Conservation (phyloP, 2,888 invertebrate species). For the Lasioglossum villosulum region DNA sequence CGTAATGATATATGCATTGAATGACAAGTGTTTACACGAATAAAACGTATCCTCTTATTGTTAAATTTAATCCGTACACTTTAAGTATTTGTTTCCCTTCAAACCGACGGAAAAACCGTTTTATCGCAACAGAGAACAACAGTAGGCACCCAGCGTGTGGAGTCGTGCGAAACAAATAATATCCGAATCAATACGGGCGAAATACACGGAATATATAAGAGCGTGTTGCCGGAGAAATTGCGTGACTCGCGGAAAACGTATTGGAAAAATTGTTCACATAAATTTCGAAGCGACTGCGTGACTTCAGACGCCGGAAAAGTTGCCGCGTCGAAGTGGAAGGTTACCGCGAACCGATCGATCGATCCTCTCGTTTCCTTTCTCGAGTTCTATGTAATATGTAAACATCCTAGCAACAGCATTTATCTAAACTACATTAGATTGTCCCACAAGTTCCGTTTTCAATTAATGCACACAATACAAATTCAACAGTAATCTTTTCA, state of each 20-base stretch:
- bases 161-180: slow-evolving; percentile 8
- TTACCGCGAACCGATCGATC: slow-evolving; percentile 25
- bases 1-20: not conserved
- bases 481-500: not conserved
- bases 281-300: slow-evolving; percentile 28
- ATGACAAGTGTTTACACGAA: not conserved
- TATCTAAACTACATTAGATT: slow-evolving; percentile 16
- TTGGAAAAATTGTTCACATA: slow-evolving; percentile 47
- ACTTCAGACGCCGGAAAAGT: slow-evolving; percentile 29
- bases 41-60: not conserved
- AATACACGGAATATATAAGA: not conserved
- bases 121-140: not conserved
- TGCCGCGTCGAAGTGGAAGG: slow-evolving; percentile 41
- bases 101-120: not conserved
- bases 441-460: not conserved
- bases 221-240: not conserved
- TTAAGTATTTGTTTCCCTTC: not conserved
- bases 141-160: not conserved
- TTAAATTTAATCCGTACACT: not conserved
- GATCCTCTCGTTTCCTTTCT: slow-evolving; percentile 8
- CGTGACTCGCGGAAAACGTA: slow-evolving; percentile 21
- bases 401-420: slow-evolving; percentile 9
- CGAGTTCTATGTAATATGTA: slow-evolving; percentile 15
- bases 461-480: not conserved
- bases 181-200: not conserved